Base-by-base conservation (phyloP, 1,140 invertebrate genomes). In the Heliothis subflexa region DNA sequence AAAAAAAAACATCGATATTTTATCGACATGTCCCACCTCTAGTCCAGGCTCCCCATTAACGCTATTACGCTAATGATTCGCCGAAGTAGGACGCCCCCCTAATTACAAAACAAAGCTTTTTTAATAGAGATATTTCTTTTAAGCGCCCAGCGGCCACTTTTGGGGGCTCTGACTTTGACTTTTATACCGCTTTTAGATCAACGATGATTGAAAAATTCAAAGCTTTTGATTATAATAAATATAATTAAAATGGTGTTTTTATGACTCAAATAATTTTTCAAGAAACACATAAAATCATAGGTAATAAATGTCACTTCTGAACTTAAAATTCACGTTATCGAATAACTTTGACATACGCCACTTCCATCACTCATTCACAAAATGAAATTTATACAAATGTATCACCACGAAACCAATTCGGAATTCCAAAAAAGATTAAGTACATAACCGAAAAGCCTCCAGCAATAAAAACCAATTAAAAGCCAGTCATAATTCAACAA, bases 101-200 rank as follows among this genome's bases (percentile, higher is more conserved):
- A 89, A 92, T 90, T 87, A 88, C 85, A 85, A 89, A 92, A 91
- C 89, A 92, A 90, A 91, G 86, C 84, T 87, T 90, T 88, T 33
- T 90, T 89, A 89, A 86, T 90, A 86, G 85, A 85, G 80, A 87
- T 86, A 83, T 86, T 86, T 86, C 79, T 61, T 81, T 79, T 64
- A 77, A 71, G 78, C 59, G 50, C 61, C 68, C 64, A n/a, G 13
- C 18, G 57, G 59, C 76, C 40, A 74, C n/a, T 80, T 83, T 71
- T 10, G 57, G 72, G n/a, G 73, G 1, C 72, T 11, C 16, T 12
- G 33, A 61, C 12, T 14, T 55, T 47, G 55, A 74, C 72, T 61
- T 61, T 62, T 49, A 45, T 49, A 59, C 18, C 50, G 71, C 7
- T 66, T 49, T 49, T 3, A 12, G 45, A 59, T 50, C 50, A 33